Evolutionary conservation across 2,797 vertebrate species (phyloP).

Genomic region (Molothrus ater): DNA sequence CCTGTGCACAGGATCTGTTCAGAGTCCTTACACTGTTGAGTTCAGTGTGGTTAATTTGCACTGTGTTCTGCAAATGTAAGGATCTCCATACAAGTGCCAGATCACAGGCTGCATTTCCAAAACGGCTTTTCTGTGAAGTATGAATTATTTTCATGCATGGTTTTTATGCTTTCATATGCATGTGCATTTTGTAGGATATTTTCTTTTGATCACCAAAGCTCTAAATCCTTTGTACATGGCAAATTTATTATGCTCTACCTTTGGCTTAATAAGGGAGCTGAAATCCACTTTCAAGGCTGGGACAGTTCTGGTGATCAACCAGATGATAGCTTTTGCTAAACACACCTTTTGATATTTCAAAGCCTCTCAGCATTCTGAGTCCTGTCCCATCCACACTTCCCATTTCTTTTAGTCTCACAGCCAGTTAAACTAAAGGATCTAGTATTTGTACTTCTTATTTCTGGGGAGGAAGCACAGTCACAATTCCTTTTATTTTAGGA

Average conservation of each 20-base stretch:
- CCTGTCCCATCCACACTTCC: not conserved
- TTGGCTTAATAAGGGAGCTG: not conserved
- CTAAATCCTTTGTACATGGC: not conserved
- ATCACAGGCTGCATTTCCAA: not conserved
- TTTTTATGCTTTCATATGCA: not conserved
- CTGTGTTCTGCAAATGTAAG: not conserved
- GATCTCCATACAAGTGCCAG: not conserved
- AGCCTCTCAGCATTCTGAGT: not conserved
- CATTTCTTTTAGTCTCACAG: not conserved
- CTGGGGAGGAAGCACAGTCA: not conserved
- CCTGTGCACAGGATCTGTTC: not conserved
- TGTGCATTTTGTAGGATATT: not conserved
- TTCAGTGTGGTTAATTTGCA: not conserved
- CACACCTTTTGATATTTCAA: not conserved
- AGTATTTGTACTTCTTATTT: not conserved
- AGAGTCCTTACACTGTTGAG: not conserved
- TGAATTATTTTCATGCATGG: not conserved
- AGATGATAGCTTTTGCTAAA: not conserved
- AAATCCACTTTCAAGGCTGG: not conserved
- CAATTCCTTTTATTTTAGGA: constrained; percentile 79
- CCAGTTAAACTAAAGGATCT: not conserved
- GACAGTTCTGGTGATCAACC: not conserved
- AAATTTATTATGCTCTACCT: not conserved
- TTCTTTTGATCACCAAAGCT: constrained; percentile 25
- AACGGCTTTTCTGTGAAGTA: not conserved